Base-by-base conservation (phyloP, 2,888 invertebrate species). In the Xestoiulus laeticollis region DNA sequence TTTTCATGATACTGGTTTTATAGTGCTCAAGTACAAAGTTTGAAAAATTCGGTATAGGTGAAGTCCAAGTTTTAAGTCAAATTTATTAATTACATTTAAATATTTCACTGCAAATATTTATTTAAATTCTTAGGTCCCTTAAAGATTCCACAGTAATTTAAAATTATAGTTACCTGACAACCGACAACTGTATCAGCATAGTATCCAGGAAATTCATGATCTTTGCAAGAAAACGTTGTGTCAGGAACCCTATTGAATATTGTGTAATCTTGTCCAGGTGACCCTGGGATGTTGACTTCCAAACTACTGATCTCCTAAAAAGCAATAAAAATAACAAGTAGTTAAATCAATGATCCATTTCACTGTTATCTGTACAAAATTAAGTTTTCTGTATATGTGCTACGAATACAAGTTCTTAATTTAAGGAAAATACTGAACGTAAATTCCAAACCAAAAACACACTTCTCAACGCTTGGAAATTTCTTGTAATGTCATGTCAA, bases 241-340 rank as follows among this genome's bases (percentile, higher is more conserved):
- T 89, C 68, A 22, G 89, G 88, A 85, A 89, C 88, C 26, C 78
- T 87, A 88, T 89, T 87, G 87, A 89, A 88, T 78, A 87, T 87
- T 88, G 89, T 53, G 89, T 89, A 89, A 59, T 89, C 88, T 85
- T 87, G 32, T 88, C 89, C 86, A 88, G 89, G 87, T 88, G 89
- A 87, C n/a, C 89, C 89, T 22, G 89, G 89, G 33, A 89, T 88
- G 85, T 48, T 88, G 3, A 82, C 30, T 33, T 87, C 38, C 43
- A 87, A 82, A 38, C 32, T 59, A 22, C 48, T 53, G 32, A 86
- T 86, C 59, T 86, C 86, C 86, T 86, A 38, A 84, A 33, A 33
- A 19, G n/a, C 19, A 84, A 38, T 32, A 33, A 33, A 32, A 68
- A 68, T n/a, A 68, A 22, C n/a, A 6, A 26, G 68, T 22, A 68